Conservation (phyloP, 2,888 invertebrate genomes). For the Zygaena filipendulae region DNA sequence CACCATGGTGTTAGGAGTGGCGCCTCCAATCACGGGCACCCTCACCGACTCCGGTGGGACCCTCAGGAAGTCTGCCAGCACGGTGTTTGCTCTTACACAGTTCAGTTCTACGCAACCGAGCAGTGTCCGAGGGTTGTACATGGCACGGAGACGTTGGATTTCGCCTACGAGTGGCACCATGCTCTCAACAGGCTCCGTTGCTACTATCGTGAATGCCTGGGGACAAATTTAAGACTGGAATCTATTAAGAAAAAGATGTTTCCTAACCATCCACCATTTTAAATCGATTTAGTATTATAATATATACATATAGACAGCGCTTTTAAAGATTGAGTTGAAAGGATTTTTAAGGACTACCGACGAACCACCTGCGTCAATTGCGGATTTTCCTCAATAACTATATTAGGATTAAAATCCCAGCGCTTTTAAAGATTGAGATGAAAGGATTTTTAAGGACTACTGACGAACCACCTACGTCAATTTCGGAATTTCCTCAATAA, state of each 20-base stretch:
- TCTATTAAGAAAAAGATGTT: neutral
- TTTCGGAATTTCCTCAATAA: too few species aligned
- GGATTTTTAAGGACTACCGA: too few species aligned
- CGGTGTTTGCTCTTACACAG: slow-evolving; percentile 76
- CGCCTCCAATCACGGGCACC: slow-evolving; percentile 77
- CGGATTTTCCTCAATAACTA: too few species aligned
- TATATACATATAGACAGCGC: too few species aligned
- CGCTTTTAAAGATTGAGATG: too few species aligned
- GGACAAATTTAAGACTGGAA: neutral
- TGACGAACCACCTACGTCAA: too few species aligned
- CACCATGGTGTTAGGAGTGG: slow-evolving; percentile 76
- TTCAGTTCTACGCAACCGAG: slow-evolving; percentile 79
- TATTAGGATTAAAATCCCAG: too few species aligned
- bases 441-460: too few species aligned
- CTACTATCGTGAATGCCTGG: slow-evolving; percentile 50
- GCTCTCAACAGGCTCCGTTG: slow-evolving; percentile 72
- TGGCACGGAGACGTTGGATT: slow-evolving; percentile 66
- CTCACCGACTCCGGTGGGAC: slow-evolving; percentile 70
- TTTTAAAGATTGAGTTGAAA: too few species aligned
- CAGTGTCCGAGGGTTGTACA: slow-evolving; percentile 41
- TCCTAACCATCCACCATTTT: too few species aligned
- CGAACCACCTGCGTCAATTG: too few species aligned
- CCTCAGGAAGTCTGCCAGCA: slow-evolving; percentile 72
- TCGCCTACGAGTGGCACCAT: slow-evolving; percentile 78
- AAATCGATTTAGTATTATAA: too few species aligned